Evolutionary conservation across 2,797 vertebrate species (phyloP).

Genomic region (Betta splendens): DNA sequence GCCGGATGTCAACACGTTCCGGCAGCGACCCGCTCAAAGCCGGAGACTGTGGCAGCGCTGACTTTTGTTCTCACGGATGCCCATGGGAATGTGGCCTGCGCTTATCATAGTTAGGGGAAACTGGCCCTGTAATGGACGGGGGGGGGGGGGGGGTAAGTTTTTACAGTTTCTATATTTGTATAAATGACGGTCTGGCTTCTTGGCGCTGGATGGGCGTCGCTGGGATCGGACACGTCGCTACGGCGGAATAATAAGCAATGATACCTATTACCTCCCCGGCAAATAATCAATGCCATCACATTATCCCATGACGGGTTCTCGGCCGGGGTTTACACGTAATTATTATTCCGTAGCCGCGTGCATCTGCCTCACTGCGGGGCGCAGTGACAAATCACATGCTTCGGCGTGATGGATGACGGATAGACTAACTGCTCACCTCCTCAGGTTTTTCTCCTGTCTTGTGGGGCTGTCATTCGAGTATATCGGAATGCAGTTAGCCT

Average conservation of each 20-base stretch:
- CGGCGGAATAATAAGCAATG: conserved; percentile 45
- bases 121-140: conserved; percentile 39
- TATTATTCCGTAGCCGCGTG: conserved; percentile 54
- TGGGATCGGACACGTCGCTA: conserved; percentile 53
- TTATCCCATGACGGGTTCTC: conserved; percentile 41
- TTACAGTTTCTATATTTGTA: conserved; percentile 15
- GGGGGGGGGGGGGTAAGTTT: conserved; percentile 15
- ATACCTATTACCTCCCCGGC: conserved; percentile 33
- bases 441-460: conserved; percentile 19
- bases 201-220: conserved; percentile 75
- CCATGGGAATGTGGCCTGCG: conserved; percentile 78
- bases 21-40: conserved; percentile 44
- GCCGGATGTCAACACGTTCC: conserved; percentile 34
- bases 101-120: conserved; percentile 51
- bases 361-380: conserved; percentile 57
- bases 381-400: conserved; percentile 50
- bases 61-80: conserved; percentile 68
- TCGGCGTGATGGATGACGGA: conserved; percentile 59
- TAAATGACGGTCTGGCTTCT: conserved; percentile 49
- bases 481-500: conserved; percentile 45
- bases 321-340: conserved; percentile 41
- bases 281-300: conserved; percentile 52
- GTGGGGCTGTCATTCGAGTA: conserved; percentile 49
- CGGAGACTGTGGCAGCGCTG: conserved; percentile 24
- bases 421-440: conserved; percentile 39